Percentiles rank a stretch among this genome's conserved stretches.
phyloP scores from a whole-genome alignment of 92 coral and sea anemone genomes.

The Phenganax marumi region DNA sequence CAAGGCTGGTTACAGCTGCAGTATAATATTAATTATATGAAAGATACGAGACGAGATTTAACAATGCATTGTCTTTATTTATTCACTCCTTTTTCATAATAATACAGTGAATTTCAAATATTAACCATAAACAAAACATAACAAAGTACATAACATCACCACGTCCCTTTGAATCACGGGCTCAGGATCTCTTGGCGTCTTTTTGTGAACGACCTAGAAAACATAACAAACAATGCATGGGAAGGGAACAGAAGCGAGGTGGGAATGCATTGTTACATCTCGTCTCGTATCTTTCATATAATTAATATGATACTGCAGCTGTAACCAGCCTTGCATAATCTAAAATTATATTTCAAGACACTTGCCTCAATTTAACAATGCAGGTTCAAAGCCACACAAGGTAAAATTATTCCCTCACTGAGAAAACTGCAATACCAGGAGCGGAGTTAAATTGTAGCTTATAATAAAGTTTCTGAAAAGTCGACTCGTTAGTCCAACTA shows the following conservation, averaged over 20 bases:
- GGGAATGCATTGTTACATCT: slow-evolving; percentile 26
- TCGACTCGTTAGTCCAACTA: slow-evolving; percentile 44
- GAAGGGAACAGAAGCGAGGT: not conserved
- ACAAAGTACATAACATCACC: not conserved
- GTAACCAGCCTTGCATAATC: slow-evolving; percentile 58
- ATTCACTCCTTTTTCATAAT: not conserved
- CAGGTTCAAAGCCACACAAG: slow-evolving; percentile 56
- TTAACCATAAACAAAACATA: not conserved
- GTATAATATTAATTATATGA: slow-evolving; percentile 18
- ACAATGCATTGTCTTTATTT: slow-evolving; percentile 20
- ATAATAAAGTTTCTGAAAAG: slow-evolving; percentile 46
- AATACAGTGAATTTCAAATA: not conserved
- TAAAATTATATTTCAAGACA: slow-evolving; percentile 46
- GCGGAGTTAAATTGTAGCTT: slow-evolving; percentile 50
- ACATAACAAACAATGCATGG: not conserved
- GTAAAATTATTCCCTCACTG: slow-evolving; percentile 26
- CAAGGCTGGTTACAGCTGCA: slow-evolving; percentile 19
- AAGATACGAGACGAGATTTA: slow-evolving; percentile 21
- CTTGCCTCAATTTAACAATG: slow-evolving; percentile 62
- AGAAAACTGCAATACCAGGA: slow-evolving; percentile 52
- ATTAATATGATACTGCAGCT: slow-evolving; percentile 19
- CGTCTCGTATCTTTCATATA: slow-evolving; percentile 21
- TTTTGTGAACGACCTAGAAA: slow-evolving; percentile 17
- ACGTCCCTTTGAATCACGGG: not conserved
- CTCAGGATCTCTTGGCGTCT: slow-evolving; percentile 16